phyloP scores from a whole-genome alignment of 2,888 invertebrate genomes.

The Polydrusus pterygomalis region DNA sequence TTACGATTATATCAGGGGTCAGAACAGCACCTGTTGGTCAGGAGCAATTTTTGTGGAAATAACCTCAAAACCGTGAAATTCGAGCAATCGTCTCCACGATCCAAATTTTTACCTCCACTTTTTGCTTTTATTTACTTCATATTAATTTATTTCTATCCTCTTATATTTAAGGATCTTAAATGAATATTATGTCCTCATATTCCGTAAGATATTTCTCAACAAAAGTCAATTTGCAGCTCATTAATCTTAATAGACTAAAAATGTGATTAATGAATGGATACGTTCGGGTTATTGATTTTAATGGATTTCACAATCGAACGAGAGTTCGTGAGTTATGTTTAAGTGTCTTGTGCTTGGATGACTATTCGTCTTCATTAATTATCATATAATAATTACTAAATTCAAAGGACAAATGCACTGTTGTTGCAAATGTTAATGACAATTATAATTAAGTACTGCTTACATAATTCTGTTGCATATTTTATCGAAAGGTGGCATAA shows the following conservation, averaged over 20 bases:
- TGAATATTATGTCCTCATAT: slow-evolving; percentile 5
- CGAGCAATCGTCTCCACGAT: too few relatives aligned
- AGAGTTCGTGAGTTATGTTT: slow-evolving; percentile 28
- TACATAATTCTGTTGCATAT: too few relatives aligned
- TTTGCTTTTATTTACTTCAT: too few relatives aligned
- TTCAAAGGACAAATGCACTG: background rate
- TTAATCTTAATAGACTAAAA: slow-evolving; percentile 40
- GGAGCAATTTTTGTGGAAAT: too few relatives aligned
- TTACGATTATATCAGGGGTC: too few relatives aligned
- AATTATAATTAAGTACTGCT: background rate
- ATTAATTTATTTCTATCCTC: too few relatives aligned
- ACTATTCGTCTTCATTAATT: slow-evolving; percentile 26
- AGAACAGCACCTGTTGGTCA: too few relatives aligned
- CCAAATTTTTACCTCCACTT: too few relatives aligned
- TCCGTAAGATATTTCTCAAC: slow-evolving; percentile 34
- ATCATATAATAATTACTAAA: slow-evolving; percentile 1
- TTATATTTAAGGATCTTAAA: too few relatives aligned
- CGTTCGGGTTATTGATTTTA: slow-evolving; percentile 35
- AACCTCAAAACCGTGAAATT: too few relatives aligned
- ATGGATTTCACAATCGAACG: slow-evolving; percentile 18
- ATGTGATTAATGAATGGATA: slow-evolving; percentile 37
- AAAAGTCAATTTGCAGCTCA: slow-evolving; percentile 41
- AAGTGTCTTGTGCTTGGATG: slow-evolving; percentile 13
- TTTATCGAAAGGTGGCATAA: too few relatives aligned
- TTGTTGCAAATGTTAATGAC: background rate